Percentiles rank a stretch among this genome's conserved stretches.
phyloP scores from a whole-genome alignment of 1,140 invertebrate genomes.

The Sycophila sp. region DNA sequence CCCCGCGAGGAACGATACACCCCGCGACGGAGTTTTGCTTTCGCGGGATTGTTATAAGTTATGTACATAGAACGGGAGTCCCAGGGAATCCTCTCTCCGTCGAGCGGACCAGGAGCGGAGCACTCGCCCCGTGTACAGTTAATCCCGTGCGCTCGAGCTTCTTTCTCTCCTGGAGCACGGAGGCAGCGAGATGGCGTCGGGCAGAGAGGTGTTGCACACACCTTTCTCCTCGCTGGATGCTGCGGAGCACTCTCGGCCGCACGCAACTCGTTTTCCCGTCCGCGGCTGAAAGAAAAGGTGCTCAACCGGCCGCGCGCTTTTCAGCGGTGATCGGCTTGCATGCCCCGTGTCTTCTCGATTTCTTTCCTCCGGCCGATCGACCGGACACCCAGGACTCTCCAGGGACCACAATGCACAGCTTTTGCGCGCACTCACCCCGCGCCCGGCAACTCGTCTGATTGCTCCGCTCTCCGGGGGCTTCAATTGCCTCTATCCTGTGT shows the following conservation, averaged over 20 bases:
- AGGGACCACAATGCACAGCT: too few species aligned
- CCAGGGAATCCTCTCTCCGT: too few species aligned
- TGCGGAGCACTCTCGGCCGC: background rate
- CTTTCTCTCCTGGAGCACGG: background rate
- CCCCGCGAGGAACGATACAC: too few species aligned
- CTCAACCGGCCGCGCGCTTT: background rate
- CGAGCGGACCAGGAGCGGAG: background rate
- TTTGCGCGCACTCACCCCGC: too few species aligned
- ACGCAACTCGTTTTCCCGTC: background rate
- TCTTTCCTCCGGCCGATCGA: background rate
- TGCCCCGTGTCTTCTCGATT: too few species aligned
- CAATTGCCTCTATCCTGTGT: slow-evolving; percentile 51
- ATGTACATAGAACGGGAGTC: too few species aligned
- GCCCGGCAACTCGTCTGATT: too few species aligned
- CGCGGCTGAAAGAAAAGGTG: background rate
- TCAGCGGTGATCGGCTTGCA: background rate
- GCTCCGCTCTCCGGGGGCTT: background rate
- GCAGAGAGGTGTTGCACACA: slow-evolving; percentile 1
- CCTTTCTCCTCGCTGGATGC: background rate
- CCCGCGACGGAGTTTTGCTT: too few species aligned
- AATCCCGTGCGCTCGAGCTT: background rate
- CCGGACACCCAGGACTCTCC: too few species aligned
- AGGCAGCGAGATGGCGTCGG: background rate
- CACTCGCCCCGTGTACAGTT: background rate
- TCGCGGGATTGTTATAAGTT: too few species aligned